These are phyloP conservation scores for Eleutherodactylus coqui DNA, from an alignment of 2,797 vertebrate genomes.

Conservation along the genomic window DNA sequence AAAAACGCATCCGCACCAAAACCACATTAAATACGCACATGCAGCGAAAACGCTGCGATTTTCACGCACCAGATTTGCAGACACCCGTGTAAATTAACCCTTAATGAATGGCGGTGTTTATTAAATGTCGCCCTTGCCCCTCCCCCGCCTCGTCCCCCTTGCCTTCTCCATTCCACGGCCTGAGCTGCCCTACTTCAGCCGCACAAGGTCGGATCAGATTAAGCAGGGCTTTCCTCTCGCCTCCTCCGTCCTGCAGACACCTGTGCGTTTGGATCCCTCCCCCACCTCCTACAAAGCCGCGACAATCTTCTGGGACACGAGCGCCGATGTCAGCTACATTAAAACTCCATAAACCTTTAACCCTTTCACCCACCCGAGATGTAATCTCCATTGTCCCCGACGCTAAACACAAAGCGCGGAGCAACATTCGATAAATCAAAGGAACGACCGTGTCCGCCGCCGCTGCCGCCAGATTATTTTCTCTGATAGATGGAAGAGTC, in stretches of 20 bases:
- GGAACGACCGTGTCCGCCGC: background rate
- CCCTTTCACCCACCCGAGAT: slow-evolving; percentile 24
- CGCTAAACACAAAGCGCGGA: slow-evolving; percentile 6
- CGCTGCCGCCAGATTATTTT: slow-evolving; percentile 48
- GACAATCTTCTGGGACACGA: slow-evolving; percentile 31
- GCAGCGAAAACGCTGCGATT: no score
- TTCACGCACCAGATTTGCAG: no score
- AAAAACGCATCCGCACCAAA: no score
- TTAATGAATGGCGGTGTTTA: background rate
- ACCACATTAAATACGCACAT: no score
- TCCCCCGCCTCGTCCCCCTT: background rate
- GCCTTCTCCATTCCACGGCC: background rate
- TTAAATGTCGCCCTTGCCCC: background rate
- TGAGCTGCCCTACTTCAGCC: slow-evolving; percentile 13
- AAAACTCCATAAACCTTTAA: slow-evolving; percentile 54
- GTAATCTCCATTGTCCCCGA: background rate
- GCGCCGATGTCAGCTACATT: slow-evolving; percentile 48
- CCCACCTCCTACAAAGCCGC: background rate
- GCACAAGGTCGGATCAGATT: slow-evolving; percentile 56
- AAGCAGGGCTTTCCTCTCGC: slow-evolving; percentile 40
- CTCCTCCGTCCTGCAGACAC: slow-evolving; percentile 7
- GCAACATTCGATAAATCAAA: slow-evolving; percentile 50
- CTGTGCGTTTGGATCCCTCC: slow-evolving; percentile 41
- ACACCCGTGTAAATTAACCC: no score
- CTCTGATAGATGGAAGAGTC: slow-evolving; percentile 49